Conservation (phyloP, 2,888 invertebrate species). For the Acheta domesticus region DNA sequence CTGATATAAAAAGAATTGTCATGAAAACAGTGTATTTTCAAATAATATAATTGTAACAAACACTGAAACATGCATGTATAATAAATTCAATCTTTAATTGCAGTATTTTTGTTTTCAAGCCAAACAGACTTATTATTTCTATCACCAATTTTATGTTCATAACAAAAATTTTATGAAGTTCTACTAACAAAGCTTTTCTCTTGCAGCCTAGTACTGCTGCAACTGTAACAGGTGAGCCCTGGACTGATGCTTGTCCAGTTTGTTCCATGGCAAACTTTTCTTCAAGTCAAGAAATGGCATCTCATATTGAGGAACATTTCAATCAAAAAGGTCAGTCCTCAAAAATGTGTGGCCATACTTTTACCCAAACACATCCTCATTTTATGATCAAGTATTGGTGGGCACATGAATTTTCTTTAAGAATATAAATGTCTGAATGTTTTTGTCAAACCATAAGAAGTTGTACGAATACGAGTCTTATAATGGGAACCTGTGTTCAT, state of each 20-base stretch:
- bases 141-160: too few species aligned
- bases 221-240: constrained; percentile 41
- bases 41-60: too few species aligned
- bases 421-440: neutral
- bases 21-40: too few species aligned
- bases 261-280: constrained; percentile 49
- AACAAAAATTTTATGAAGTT: too few species aligned
- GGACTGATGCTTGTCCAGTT: constrained; percentile 49
- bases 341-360: too few species aligned
- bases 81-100: too few species aligned
- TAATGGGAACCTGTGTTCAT: too few species aligned
- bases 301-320: constrained; percentile 82
- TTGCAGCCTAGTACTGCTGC: constrained; percentile 30
- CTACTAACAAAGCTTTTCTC: neutral
- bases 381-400: neutral
- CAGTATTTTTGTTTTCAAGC: too few species aligned
- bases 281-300: constrained; percentile 56
- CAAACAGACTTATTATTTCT: too few species aligned
- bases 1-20: too few species aligned
- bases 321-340: constrained; percentile 45
- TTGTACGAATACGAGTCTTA: too few species aligned
- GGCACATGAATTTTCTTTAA: neutral
- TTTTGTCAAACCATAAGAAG: neutral
- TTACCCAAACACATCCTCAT: constrained; percentile 22
- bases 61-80: too few species aligned